A percentile compares a stretch with the other conserved stretches of the same genome.
Evolutionary conservation across 2,113 vertebrate genomes (phyloP).

Genomic region (Silurus asotus): DNA sequence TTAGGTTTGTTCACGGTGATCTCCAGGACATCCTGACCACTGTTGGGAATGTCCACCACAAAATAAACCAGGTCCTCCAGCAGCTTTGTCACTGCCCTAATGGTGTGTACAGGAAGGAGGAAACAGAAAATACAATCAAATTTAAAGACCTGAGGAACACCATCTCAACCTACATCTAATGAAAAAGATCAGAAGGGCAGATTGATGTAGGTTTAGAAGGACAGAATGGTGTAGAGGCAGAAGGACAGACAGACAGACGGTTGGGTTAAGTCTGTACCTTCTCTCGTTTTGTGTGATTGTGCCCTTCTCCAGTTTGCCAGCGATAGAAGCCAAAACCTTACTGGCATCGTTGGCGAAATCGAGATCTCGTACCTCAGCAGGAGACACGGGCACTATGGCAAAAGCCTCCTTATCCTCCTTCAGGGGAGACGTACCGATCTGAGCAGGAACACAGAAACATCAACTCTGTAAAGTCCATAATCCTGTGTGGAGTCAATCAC

Average conservation of each 20-base stretch:
- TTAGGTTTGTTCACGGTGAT: conserved; percentile 98
- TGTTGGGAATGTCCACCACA: conserved; percentile 96
- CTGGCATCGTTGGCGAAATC: conserved; percentile 99
- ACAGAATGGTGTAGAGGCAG: background rate
- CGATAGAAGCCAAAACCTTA: conserved; percentile 94
- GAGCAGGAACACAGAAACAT: background rate
- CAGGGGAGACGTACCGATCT: conserved; percentile 95
- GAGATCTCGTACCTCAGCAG: conserved; percentile 94
- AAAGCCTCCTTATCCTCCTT: conserved; percentile 99
- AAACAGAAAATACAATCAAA: background rate
- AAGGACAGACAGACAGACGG: background rate
- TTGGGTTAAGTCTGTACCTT: conserved; percentile 71
- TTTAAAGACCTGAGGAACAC: background rate
- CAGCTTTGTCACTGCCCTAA: conserved; percentile 94
- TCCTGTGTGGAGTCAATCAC: background rate
- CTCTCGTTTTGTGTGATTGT: conserved; percentile 98
- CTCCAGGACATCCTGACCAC: conserved; percentile 93
- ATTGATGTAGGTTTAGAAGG: background rate
- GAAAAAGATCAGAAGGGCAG: background rate
- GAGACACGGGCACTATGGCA: conserved; percentile 95
- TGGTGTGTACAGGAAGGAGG: background rate
- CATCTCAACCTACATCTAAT: background rate
- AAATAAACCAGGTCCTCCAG: conserved; percentile 97
- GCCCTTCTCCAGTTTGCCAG: conserved; percentile 96
- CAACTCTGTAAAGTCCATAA: too few relatives aligned